Evolutionary conservation across 2,113 vertebrate species (phyloP).

Genomic region (Halcyon senegalensis): DNA sequence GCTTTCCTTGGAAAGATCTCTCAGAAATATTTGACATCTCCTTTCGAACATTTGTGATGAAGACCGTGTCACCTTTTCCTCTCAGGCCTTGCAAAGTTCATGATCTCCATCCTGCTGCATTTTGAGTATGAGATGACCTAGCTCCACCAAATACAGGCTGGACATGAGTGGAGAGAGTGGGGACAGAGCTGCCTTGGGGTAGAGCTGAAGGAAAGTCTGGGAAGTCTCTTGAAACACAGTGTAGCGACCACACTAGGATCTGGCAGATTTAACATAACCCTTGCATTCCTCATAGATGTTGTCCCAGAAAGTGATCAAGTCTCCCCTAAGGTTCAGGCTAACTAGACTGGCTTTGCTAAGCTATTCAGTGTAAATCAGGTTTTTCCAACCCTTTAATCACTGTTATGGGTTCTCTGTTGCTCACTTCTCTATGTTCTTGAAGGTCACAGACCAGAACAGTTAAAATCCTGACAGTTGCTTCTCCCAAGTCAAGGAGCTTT

Average conservation of each 20-base stretch:
- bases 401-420: background rate
- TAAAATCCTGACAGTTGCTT: background rate
- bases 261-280: background rate
- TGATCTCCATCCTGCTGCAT: accelerated
- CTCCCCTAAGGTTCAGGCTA: background rate
- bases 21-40: background rate
- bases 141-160: background rate
- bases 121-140: background rate
- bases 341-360: background rate
- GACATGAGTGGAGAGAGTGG: too few relatives aligned
- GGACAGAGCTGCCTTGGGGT: background rate
- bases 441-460: background rate
- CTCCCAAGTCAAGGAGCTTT: background rate
- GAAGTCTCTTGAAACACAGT: background rate
- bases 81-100: background rate
- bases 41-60: background rate
- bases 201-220: background rate
- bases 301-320: background rate
- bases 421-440: background rate
- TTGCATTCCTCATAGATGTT: accelerated
- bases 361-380: background rate
- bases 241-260: background rate
- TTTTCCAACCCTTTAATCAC: background rate
- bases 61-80: background rate
- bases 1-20: background rate